phyloP scores from a whole-genome alignment of 2,888 invertebrate genomes.

The Augiades crinisus region DNA sequence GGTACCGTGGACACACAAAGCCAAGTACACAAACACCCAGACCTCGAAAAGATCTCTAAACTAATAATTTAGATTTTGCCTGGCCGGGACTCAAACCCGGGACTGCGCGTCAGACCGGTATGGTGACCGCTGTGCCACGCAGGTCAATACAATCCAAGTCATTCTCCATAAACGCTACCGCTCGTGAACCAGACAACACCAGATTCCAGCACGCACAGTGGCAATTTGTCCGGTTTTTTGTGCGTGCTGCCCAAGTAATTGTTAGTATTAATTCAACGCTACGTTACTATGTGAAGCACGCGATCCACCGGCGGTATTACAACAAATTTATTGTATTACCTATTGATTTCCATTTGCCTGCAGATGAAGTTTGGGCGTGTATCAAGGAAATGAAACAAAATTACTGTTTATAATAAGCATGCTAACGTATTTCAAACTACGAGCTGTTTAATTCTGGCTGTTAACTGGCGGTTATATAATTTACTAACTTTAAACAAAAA shows the following conservation, averaged over 20 bases:
- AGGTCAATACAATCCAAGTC: neutral
- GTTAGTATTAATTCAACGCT: constrained; percentile 71
- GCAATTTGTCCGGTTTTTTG: constrained; percentile 69
- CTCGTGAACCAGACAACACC: constrained; percentile 29
- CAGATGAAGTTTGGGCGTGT: neutral
- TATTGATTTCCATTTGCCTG: constrained; percentile 22
- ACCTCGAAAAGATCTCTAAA: no score
- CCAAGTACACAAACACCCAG: no score
- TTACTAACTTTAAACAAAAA: no score
- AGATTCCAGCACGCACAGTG: constrained; percentile 58
- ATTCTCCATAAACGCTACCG: constrained; percentile 27
- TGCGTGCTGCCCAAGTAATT: constrained; percentile 69
- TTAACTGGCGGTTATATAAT: no score
- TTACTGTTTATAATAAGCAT: no score
- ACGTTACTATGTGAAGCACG: constrained; percentile 56
- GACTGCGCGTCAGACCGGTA: no score
- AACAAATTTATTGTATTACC: constrained; percentile 43
- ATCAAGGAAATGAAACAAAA: neutral
- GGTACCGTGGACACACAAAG: no score
- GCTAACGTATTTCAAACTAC: no score
- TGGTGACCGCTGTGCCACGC: no score
- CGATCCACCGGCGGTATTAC: constrained; percentile 44
- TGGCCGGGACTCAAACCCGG: no score
- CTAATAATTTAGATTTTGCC: no score
- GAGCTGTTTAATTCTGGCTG: no score